Conservation (phyloP, 1,140 invertebrate species). For the Zaprionus kolodkinae region DNA sequence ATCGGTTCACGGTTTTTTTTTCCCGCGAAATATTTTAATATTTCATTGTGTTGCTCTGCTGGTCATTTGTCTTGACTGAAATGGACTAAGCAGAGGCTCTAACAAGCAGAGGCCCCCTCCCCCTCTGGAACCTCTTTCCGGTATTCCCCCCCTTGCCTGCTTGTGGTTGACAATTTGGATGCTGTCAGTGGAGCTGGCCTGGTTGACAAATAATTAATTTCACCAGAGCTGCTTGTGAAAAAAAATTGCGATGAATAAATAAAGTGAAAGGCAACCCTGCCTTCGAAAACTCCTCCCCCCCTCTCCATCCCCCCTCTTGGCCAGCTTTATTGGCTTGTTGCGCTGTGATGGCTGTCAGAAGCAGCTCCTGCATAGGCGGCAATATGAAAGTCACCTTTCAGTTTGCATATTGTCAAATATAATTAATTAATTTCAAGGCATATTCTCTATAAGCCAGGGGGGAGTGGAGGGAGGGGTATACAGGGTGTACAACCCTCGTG, state of each 20-base stretch:
- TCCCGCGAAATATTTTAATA: conserved; percentile 44
- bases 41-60: conserved; percentile 4
- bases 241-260: conserved; percentile 4
- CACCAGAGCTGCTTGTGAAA: neutral
- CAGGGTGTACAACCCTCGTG: neutral
- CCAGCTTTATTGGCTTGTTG: conserved; percentile 62
- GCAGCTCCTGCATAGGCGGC: conserved; percentile 18
- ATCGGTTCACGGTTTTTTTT: conserved; percentile 40
- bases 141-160: neutral
- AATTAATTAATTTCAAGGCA: conserved; percentile 69
- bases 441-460: conserved; percentile 7
- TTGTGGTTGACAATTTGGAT: conserved; percentile 27
- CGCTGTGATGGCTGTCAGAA: conserved; percentile 59
- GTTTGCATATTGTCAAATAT: conserved; percentile 55
- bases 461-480: too few species aligned
- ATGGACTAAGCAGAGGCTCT: neutral
- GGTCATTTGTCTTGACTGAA: conserved; percentile 12
- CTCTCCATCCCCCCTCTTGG: neutral
- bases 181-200: conserved; percentile 23
- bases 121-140: too few species aligned
- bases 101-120: neutral
- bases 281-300: neutral
- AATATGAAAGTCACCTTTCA: conserved; percentile 50
- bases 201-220: conserved; percentile 50
- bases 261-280: neutral